Evolutionary conservation across 2,113 vertebrate species (phyloP).

Genomic region (Tiliqua scincoides): DNA sequence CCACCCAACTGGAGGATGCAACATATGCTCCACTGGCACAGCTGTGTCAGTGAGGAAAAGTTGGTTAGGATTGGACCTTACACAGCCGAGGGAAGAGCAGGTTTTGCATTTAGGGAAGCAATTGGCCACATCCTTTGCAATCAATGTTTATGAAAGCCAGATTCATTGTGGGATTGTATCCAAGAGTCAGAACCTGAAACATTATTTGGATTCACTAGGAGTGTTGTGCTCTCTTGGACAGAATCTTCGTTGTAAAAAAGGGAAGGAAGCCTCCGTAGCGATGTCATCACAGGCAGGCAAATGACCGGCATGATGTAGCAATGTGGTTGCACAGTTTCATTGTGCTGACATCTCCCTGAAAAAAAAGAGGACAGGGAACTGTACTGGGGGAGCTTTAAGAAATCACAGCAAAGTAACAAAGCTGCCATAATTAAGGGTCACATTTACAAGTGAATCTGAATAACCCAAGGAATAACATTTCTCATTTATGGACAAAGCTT

Average conservation of each 20-base stretch:
- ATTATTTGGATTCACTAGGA: not conserved
- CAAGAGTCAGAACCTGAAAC: not conserved
- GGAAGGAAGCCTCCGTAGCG: constrained; percentile 16
- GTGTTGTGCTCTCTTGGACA: not conserved
- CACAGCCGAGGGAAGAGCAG: not conserved
- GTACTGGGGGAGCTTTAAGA: not conserved
- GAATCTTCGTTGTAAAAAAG: constrained; percentile 24
- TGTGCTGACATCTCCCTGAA: constrained; percentile 14
- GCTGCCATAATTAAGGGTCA: constrained; percentile 22
- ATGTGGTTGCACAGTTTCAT: not conserved
- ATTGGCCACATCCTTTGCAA: not conserved
- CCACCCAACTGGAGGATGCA: no score
- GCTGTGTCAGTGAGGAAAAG: no score
- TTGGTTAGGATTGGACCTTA: not conserved
- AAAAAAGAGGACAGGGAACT: not conserved
- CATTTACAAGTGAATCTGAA: not conserved
- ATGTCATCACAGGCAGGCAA: constrained; percentile 24
- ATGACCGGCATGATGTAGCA: constrained; percentile 21
- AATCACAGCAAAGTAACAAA: not conserved
- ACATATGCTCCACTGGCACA: no score
- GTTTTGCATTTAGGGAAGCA: not conserved
- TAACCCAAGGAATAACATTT: not conserved
- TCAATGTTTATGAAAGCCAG: not conserved
- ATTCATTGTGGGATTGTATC: not conserved
- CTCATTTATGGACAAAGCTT: no score